A percentile compares a stretch with the other conserved stretches of the same genome.
Conservation (phyloP, 2,888 invertebrate species). For the Amblyteles armatorius region DNA sequence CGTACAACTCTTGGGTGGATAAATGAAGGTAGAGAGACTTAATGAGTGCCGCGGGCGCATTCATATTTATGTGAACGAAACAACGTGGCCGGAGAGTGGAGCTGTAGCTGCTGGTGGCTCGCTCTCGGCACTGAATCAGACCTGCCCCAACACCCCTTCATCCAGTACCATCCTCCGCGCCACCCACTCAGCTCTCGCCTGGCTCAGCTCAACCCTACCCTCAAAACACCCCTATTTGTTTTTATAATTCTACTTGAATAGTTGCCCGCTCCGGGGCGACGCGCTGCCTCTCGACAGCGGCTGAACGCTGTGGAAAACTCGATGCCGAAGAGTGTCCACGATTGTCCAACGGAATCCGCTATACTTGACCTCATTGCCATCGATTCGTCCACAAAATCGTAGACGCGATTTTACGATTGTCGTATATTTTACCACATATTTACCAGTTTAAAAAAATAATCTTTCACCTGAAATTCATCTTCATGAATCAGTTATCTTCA, state of each 20-base stretch:
- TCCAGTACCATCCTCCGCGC: slow-evolving; percentile 50
- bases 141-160: slow-evolving; percentile 64
- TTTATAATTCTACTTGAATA: slow-evolving; percentile 81
- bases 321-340: slow-evolving; percentile 34
- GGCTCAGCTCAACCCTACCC: slow-evolving; percentile 60
- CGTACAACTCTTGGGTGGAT: slow-evolving; percentile 72
- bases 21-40: slow-evolving; percentile 81
- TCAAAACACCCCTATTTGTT: slow-evolving; percentile 78
- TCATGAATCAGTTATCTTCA: neutral
- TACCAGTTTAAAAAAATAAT: neutral
- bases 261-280: slow-evolving; percentile 71
- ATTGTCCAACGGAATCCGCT: neutral
- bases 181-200: slow-evolving; percentile 61
- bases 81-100: slow-evolving; percentile 70
- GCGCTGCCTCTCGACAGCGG: slow-evolving; percentile 35
- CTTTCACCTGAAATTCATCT: neutral
- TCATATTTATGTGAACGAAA: slow-evolving; percentile 77
- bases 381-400: neutral
- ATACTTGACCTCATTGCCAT: neutral
- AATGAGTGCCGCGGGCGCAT: slow-evolving; percentile 82
- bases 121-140: slow-evolving; percentile 66
- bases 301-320: slow-evolving; percentile 36
- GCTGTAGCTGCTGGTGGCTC: slow-evolving; percentile 59
- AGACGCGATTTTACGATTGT: neutral
- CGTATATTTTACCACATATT: neutral